Evolutionary conservation across 2,113 vertebrate species (phyloP).

Genomic region (Leucopternis melanops): DNA sequence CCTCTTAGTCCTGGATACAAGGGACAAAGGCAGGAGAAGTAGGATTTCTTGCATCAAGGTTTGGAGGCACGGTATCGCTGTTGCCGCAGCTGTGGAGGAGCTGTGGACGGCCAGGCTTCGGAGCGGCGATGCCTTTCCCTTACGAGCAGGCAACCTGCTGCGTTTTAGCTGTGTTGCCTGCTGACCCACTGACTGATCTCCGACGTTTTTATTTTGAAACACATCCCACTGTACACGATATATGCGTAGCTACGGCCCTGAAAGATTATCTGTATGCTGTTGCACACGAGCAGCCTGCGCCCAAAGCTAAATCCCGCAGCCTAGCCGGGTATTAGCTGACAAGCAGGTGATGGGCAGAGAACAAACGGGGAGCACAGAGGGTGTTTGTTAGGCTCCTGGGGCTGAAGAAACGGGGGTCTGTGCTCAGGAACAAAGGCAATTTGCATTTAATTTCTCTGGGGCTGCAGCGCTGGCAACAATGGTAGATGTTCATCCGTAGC

Average conservation of each 20-base stretch:
- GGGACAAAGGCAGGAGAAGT: background rate
- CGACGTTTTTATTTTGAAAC: background rate
- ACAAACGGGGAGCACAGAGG: background rate
- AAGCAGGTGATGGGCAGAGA: background rate
- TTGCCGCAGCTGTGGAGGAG: background rate
- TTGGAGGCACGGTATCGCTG: background rate
- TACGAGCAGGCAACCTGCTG: background rate
- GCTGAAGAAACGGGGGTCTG: constrained; percentile 15
- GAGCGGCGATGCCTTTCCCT: background rate
- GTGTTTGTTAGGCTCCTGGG: constrained; percentile 2
- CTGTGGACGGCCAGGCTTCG: background rate
- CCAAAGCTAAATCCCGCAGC: background rate
- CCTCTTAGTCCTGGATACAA: background rate
- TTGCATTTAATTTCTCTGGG: constrained; percentile 31
- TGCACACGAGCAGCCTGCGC: background rate
- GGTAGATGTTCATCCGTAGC: constrained; percentile 9
- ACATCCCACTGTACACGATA: background rate
- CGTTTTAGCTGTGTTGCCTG: background rate
- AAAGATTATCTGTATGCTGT: background rate
- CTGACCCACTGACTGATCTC: background rate
- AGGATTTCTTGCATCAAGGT: background rate
- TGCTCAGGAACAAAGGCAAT: background rate
- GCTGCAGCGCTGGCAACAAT: background rate
- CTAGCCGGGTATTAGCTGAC: background rate
- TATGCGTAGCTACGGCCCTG: background rate